phyloP scores from a whole-genome alignment of 2,797 vertebrate genomes.

The Garrulus glandarius region DNA sequence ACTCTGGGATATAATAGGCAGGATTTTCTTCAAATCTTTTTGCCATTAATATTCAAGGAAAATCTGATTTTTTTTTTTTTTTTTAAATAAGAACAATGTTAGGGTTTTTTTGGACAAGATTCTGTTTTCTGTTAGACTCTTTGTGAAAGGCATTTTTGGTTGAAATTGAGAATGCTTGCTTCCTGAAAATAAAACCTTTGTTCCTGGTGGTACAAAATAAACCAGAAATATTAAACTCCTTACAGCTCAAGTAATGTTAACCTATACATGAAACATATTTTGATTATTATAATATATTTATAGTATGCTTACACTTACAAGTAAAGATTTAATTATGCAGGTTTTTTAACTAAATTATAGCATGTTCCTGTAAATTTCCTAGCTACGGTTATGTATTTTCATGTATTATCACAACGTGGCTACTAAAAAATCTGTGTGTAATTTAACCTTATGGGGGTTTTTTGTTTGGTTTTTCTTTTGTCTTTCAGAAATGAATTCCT shows the following conservation, averaged over 20 bases:
- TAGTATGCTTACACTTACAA: neutral
- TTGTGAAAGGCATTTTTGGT: neutral
- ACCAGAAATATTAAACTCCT: neutral
- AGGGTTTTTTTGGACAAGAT: fast-evolving
- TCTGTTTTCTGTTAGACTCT: neutral
- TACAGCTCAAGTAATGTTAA: neutral
- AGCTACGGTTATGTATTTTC: neutral
- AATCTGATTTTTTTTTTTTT: neutral
- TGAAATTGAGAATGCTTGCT: neutral
- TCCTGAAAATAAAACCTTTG: neutral
- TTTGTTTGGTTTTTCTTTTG: neutral
- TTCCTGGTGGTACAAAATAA: neutral
- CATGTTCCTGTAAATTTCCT: neutral
- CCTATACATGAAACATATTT: neutral
- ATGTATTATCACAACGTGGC: neutral
- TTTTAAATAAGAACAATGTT: neutral
- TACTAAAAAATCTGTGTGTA: neutral
- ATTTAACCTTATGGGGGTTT: neutral
- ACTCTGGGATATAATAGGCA: neutral
- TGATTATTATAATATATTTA: neutral
- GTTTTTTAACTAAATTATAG: neutral
- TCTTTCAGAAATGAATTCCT: conserved; percentile 69
- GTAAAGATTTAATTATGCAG: neutral
- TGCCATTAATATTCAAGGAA: neutral
- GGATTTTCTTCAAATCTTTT: neutral